Evolutionary conservation across 2,888 invertebrate species (phyloP).

Genomic region (Ormyrus nitidulus): DNA sequence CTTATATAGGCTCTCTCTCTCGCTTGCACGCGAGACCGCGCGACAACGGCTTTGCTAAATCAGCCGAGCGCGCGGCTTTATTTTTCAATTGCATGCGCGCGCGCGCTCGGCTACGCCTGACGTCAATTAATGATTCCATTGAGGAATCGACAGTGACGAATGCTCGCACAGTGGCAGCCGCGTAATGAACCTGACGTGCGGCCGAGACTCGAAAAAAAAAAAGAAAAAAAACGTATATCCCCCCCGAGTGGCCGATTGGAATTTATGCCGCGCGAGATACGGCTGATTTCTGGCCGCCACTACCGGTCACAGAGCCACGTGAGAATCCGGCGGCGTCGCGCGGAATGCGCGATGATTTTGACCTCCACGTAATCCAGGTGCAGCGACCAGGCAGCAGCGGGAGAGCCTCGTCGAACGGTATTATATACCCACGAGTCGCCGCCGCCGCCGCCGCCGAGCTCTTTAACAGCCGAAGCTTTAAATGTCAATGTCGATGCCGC

Average conservation of each 20-base stretch:
- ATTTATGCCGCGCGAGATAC: slow-evolving; percentile 34
- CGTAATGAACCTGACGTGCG: slow-evolving; percentile 43
- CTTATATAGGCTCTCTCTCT: neutral
- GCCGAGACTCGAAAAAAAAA: slow-evolving; percentile 6
- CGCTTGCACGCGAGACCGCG: too few species aligned
- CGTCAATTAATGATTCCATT: slow-evolving; percentile 51
- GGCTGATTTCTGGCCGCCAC: neutral
- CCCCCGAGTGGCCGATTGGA: slow-evolving; percentile 37
- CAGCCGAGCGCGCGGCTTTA: neutral
- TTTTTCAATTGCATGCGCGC: neutral
- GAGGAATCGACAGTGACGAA: slow-evolving; percentile 51
- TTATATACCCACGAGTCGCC: too few species aligned
- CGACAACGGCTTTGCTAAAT: too few species aligned
- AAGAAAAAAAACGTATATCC: slow-evolving; percentile 24
- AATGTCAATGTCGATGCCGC: slow-evolving; percentile 71
- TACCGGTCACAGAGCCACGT: slow-evolving; percentile 35
- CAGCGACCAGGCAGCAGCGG: slow-evolving; percentile 4
- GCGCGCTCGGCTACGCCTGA: neutral
- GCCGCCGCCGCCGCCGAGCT: neutral
- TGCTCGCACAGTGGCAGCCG: slow-evolving; percentile 37
- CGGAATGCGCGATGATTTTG: slow-evolving; percentile 45
- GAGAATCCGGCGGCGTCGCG: slow-evolving; percentile 20
- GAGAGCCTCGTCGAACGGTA: slow-evolving; percentile 11
- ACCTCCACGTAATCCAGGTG: slow-evolving; percentile 51
- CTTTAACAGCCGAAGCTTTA: slow-evolving; percentile 62